A percentile compares a stretch with the other conserved stretches of the same genome.
Evolutionary conservation across 2,888 invertebrate species (phyloP).

Genomic region (Caenorhabditis japonica): DNA sequence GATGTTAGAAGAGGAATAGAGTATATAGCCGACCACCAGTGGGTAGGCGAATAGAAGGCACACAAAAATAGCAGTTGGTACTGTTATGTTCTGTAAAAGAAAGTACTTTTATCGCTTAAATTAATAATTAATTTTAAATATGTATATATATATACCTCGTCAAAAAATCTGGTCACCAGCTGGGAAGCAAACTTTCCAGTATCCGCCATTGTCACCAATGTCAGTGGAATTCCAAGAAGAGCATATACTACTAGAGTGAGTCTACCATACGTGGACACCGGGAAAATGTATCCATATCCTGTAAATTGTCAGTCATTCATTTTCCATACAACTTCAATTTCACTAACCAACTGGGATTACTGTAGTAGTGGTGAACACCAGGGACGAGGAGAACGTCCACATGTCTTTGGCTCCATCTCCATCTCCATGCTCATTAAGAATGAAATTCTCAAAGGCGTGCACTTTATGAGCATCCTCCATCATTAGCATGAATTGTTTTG

Average conservation of each 20-base stretch:
- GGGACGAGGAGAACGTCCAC: slow-evolving; percentile 62
- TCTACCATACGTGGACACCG: slow-evolving; percentile 50
- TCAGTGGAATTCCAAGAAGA: slow-evolving; percentile 63
- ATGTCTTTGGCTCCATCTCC: slow-evolving; percentile 48
- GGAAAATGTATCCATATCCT: slow-evolving; percentile 67
- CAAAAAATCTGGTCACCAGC: slow-evolving; percentile 58
- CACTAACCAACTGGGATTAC: slow-evolving; percentile 68
- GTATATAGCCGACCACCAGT: slow-evolving; percentile 51
- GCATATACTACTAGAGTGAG: slow-evolving; percentile 58
- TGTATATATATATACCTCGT: slow-evolving; percentile 31
- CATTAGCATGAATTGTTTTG: slow-evolving; percentile 45
- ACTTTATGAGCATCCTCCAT: slow-evolving; percentile 49
- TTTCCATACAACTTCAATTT: slow-evolving; percentile 11
- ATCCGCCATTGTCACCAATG: slow-evolving; percentile 67
- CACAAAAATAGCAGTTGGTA: slow-evolving; percentile 63
- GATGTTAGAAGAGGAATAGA: slow-evolving; percentile 52
- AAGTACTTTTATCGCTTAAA: not conserved
- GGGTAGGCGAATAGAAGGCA: slow-evolving; percentile 60
- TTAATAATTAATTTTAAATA: not conserved
- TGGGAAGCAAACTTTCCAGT: slow-evolving; percentile 66
- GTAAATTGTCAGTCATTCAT: no score
- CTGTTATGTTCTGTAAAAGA: slow-evolving; percentile 51
- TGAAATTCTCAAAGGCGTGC: slow-evolving; percentile 50
- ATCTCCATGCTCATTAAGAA: slow-evolving; percentile 19
- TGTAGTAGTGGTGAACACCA: slow-evolving; percentile 66